Conservation (phyloP, 2,888 invertebrate species). For the Yponomeuta malinellus region DNA sequence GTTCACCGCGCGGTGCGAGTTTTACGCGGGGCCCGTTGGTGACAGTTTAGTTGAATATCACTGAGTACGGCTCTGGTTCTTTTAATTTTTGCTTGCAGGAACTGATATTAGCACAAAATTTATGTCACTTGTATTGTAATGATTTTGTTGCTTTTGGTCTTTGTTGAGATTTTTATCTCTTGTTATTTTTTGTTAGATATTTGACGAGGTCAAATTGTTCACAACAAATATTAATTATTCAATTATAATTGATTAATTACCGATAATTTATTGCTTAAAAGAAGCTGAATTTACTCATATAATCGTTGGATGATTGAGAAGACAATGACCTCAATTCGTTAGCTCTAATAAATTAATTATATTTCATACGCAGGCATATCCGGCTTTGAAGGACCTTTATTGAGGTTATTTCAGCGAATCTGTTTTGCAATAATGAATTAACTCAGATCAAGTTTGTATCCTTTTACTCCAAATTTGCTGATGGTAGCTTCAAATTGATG, state of each 20-base stretch:
- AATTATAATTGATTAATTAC: not conserved
- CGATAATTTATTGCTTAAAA: constrained; percentile 1
- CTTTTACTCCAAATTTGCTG: not conserved
- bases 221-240: not conserved
- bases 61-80: not conserved
- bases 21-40: too few species aligned
- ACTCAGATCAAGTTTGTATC: not conserved
- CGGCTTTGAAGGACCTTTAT: constrained; percentile 7
- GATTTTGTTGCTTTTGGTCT: not conserved
- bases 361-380: not conserved
- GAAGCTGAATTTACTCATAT: not conserved
- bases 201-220: not conserved
- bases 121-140: not conserved
- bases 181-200: not conserved
- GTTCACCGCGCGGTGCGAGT: too few species aligned
- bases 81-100: not conserved
- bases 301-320: constrained; percentile 1
- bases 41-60: not conserved
- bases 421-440: not conserved
- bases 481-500: constrained; percentile 1
- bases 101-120: not conserved
- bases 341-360: constrained; percentile 5
- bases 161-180: too few species aligned
- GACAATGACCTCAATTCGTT: constrained; percentile 14
- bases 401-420: not conserved